phyloP scores from a whole-genome alignment of 1,140 invertebrate species.

The Semibalanus balanoides region DNA sequence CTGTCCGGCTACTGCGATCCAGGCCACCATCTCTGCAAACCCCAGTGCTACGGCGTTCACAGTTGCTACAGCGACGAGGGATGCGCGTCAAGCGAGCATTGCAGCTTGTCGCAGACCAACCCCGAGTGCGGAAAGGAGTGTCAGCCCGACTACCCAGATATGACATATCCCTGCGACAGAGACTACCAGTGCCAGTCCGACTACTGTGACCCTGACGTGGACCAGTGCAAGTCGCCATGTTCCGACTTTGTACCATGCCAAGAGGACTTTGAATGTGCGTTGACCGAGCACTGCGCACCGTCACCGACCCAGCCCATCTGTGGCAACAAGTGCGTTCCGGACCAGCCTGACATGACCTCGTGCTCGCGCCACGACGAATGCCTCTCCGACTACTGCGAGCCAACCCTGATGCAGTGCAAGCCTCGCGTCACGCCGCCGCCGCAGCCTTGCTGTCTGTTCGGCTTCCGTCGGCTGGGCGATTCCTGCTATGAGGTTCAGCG shows the following conservation, averaged over 20 bases:
- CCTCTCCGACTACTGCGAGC: neutral
- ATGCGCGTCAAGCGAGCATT: neutral
- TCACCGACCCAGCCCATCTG: neutral
- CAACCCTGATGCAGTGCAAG: neutral
- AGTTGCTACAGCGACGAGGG: neutral
- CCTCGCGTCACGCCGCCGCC: no score
- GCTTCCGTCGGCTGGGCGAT: neutral
- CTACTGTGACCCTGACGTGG: no score
- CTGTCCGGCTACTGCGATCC: no score
- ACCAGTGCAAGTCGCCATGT: no score
- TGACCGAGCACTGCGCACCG: neutral
- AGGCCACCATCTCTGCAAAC: no score
- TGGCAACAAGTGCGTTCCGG: neutral
- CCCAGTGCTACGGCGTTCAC: neutral
- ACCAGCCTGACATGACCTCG: neutral
- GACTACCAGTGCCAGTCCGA: neutral
- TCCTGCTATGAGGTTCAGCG: neutral
- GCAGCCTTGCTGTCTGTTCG: neutral
- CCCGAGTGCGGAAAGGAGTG: neutral
- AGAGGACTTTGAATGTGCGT: no score
- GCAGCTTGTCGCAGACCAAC: neutral
- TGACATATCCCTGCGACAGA: neutral
- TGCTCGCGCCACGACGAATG: neutral
- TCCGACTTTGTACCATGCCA: no score
- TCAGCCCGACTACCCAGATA: neutral